A percentile compares a stretch with the other conserved stretches of the same genome.
These are phyloP conservation scores for Halictus ligatus DNA, from an alignment of 2,888 invertebrate genomes.

Conservation along the genomic window DNA sequence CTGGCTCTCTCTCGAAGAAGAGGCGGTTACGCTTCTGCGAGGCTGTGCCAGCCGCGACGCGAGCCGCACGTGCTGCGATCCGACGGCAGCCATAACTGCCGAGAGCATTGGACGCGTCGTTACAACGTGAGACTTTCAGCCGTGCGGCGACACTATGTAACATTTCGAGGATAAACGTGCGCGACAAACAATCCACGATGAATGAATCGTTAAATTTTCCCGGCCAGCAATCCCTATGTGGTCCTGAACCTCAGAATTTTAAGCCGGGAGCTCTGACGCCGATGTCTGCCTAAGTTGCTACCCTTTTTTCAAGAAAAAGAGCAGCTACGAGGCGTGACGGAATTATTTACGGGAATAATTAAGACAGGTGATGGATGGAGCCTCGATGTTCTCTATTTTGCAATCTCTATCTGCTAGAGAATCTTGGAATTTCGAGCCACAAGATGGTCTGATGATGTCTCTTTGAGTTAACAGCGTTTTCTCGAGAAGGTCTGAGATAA, in stretches of 20 bases:
- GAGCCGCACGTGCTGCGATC: slow-evolving; percentile 63
- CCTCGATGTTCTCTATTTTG: neutral
- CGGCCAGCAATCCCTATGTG: too few species aligned
- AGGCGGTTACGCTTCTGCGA: neutral
- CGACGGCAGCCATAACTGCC: slow-evolving; percentile 77
- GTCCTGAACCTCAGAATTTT: neutral
- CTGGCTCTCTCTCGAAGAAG: neutral
- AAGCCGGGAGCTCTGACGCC: neutral
- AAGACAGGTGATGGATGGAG: neutral
- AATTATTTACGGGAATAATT: neutral
- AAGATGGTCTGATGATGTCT: neutral
- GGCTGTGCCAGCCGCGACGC: slow-evolving; percentile 7
- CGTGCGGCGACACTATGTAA: neutral
- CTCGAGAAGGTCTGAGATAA: neutral
- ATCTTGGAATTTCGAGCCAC: neutral
- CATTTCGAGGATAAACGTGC: neutral
- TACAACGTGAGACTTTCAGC: slow-evolving; percentile 62
- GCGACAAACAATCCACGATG: neutral
- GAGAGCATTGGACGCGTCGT: slow-evolving; percentile 52
- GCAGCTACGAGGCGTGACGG: neutral
- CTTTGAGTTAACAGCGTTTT: neutral
- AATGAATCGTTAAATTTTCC: neutral
- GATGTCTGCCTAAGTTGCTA: neutral
- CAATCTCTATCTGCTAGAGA: neutral
- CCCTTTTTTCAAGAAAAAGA: neutral